Percentiles rank a stretch among this genome's conserved stretches.
phyloP scores from a whole-genome alignment of 2,113 vertebrate species.

The Amia ocellicauda region DNA sequence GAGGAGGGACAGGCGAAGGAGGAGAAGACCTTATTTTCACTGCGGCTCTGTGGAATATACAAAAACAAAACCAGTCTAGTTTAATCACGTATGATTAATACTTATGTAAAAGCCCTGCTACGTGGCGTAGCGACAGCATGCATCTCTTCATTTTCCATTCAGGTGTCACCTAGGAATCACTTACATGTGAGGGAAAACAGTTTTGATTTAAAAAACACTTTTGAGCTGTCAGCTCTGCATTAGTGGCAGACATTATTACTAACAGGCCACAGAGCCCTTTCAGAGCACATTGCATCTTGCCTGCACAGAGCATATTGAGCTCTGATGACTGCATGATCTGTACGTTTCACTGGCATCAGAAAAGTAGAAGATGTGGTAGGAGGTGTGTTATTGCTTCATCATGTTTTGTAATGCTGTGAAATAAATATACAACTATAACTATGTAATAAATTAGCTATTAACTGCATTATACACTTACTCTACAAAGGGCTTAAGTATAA shows the following conservation, averaged over 20 bases:
- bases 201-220: slow-evolving; percentile 47
- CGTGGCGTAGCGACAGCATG: slow-evolving; percentile 54
- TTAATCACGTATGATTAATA: background rate
- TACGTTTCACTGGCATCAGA: background rate
- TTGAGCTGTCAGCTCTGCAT: slow-evolving; percentile 39
- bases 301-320: slow-evolving; percentile 15
- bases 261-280: slow-evolving; percentile 34
- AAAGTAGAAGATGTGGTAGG: slow-evolving; percentile 10
- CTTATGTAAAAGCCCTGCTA: slow-evolving; percentile 42
- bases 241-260: slow-evolving; percentile 47
- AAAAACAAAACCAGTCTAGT: background rate
- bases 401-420: slow-evolving; percentile 25
- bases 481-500: no score
- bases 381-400: background rate
- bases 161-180: slow-evolving; percentile 55
- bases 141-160: slow-evolving; percentile 59
- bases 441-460: background rate
- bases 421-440: slow-evolving; percentile 21
- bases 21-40: no score
- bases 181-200: slow-evolving; percentile 55
- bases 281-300: slow-evolving; percentile 27
- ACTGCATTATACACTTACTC: background rate
- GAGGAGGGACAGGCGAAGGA: no score
- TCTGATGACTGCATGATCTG: background rate
- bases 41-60: no score